Conservation (phyloP, 1,140 invertebrate genomes). For the Wasmannia auropunctata region DNA sequence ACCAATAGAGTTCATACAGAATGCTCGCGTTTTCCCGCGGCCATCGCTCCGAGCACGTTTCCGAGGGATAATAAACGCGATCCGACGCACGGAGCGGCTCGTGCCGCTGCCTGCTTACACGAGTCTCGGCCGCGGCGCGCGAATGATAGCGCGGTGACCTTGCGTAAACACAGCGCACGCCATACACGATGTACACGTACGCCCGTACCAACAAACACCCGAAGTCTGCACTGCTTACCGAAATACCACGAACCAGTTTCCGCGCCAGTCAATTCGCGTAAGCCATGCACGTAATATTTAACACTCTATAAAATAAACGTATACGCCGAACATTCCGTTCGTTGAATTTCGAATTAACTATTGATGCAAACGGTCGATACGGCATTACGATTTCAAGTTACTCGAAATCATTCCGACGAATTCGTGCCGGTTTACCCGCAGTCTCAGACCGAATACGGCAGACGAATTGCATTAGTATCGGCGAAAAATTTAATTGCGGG, state of each 20-base stretch:
- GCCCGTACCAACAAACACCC: not conserved
- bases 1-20: not conserved
- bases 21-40: not conserved
- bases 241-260: not conserved
- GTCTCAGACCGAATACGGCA: not conserved
- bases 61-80: not conserved
- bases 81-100: not conserved
- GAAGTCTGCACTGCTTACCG: not conserved
- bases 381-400: not conserved
- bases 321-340: not conserved
- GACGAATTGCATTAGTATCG: not conserved
- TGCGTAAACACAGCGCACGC: not conserved
- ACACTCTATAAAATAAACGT: not conserved
- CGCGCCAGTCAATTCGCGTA: not conserved
- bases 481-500: not conserved
- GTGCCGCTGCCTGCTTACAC: not conserved
- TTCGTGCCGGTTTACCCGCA: not conserved
- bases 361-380: not conserved
- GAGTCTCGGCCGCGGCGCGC: not conserved
- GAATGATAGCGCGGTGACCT: conserved; percentile 6
- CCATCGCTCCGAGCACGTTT: conserved; percentile 6
- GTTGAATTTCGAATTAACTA: not conserved
- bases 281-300: not conserved
- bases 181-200: not conserved
- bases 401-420: not conserved